Evolutionary conservation across 2,113 vertebrate genomes (phyloP).

Genomic region (Oceanites oceanicus): DNA sequence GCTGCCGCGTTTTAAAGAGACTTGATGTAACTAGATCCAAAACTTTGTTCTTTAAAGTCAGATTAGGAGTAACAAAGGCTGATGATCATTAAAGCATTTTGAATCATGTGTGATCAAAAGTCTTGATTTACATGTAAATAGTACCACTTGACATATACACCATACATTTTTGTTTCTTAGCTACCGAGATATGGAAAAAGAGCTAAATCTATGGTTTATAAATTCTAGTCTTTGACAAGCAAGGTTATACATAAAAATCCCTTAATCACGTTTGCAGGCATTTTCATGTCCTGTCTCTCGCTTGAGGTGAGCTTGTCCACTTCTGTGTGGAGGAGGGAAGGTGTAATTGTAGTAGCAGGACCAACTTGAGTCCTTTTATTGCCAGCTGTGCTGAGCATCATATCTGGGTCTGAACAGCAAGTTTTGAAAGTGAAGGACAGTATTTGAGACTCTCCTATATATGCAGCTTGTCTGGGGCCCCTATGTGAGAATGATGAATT

Average conservation of each 20-base stretch:
- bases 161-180: background rate
- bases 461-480: background rate
- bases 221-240: background rate
- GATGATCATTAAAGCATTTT: background rate
- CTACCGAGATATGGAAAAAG: background rate
- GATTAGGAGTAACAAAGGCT: background rate
- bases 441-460: background rate
- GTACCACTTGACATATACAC: background rate
- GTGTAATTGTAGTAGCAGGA: background rate
- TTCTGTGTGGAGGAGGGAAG: background rate
- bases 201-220: background rate
- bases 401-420: background rate
- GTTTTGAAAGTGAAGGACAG: background rate
- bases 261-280: background rate
- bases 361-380: background rate
- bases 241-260: background rate
- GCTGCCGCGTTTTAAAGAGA: background rate
- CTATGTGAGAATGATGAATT: background rate
- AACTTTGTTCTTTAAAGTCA: background rate
- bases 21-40: background rate
- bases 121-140: background rate
- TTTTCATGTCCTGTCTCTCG: background rate
- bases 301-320: background rate
- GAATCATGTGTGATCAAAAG: background rate
- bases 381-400: background rate